Evolutionary conservation across 2,797 vertebrate species (phyloP), one percentile per base, ranked within the genome.

Genomic region (Oreochromis grahami): DNA sequence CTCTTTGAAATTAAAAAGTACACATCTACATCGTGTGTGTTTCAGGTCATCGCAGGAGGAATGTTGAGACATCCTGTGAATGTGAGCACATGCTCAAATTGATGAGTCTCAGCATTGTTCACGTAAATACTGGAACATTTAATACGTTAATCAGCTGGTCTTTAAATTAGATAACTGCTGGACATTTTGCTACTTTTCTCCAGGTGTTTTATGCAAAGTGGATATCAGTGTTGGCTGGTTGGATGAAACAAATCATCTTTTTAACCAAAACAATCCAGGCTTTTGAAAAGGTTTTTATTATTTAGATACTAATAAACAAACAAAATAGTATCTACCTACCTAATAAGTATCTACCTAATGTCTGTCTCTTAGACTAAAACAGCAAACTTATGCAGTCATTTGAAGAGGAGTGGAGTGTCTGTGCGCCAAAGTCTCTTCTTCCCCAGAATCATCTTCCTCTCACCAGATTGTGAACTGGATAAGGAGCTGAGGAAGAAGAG

Each of bases 401-500:
- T 97, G 88, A 94, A 90, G 90, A 93, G 88, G 76, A 95, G 86
- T 8, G 95, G 95, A 26, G 94, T 95, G 78, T 87, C 93, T 3
- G 77, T 97, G 56, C 89, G 52, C 7, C 93, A 92, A 24, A 85
- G 77, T 50, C 93, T 95, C 78, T 94, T 97, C 90, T 84, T 94
- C 79, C 93, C 95, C 78, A 94, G 92, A 78, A 88, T 97, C 21
- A 43, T 97, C 86, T 94, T 97, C 91, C 92, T 96, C 68, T 96
- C 95, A 29, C 91, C 95, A 1, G 93, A 95, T 83, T 96, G 96
- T 11, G 85, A 89, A 79, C 91, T 97, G 77, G 93, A 95, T 11
- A 88, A 94, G 15, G 92, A 93, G 65, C 91, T 97, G 87, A 94
- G 63, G 89, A 94, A 93, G 88, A 95, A 78, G 82, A 93, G 82